Evolutionary conservation across 2,888 invertebrate genomes (phyloP).

Genomic region (Cheilosia urbana): DNA sequence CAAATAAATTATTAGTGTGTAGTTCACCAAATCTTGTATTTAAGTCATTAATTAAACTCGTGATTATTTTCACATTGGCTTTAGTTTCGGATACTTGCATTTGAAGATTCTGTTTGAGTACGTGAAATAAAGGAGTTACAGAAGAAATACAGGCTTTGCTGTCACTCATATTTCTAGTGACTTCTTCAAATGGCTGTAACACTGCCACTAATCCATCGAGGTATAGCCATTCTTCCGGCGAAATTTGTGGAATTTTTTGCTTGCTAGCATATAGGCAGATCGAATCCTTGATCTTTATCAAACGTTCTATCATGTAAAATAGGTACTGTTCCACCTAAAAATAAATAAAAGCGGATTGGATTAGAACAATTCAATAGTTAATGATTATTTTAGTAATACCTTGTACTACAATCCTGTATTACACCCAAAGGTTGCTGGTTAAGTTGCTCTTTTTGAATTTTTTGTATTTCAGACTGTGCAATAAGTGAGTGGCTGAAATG

Average conservation of each 20-base stretch:
- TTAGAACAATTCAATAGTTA: constrained; percentile 21
- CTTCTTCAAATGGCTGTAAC: constrained; percentile 28
- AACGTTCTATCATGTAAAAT: neutral
- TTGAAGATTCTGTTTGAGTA: constrained; percentile 36
- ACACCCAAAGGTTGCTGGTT: constrained; percentile 27
- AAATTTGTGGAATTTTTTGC: constrained; percentile 32
- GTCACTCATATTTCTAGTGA: constrained; percentile 30
- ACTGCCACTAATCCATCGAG: constrained; percentile 31
- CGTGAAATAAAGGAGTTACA: constrained; percentile 17
- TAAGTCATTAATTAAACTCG: constrained; percentile 26
- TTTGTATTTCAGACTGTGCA: constrained; percentile 31
- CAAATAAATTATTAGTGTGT: constrained; percentile 7
- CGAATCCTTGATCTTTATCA: constrained; percentile 19
- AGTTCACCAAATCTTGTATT: constrained; percentile 18
- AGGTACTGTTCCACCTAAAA: constrained; percentile 22
- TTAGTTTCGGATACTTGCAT: constrained; percentile 8
- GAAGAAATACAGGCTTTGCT: constrained; percentile 19
- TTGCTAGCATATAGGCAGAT: constrained; percentile 33
- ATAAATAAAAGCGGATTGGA: constrained; percentile 4
- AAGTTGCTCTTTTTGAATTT: constrained; percentile 26
- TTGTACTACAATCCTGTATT: constrained; percentile 20
- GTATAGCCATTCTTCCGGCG: constrained; percentile 21
- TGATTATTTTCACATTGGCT: neutral
- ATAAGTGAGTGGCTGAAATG: constrained; percentile 30
- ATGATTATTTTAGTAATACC: constrained; percentile 17